Percentiles rank a stretch among this genome's conserved stretches.
Evolutionary conservation across 2,888 invertebrate species (phyloP).

Genomic region (Calameuta pallipes): DNA sequence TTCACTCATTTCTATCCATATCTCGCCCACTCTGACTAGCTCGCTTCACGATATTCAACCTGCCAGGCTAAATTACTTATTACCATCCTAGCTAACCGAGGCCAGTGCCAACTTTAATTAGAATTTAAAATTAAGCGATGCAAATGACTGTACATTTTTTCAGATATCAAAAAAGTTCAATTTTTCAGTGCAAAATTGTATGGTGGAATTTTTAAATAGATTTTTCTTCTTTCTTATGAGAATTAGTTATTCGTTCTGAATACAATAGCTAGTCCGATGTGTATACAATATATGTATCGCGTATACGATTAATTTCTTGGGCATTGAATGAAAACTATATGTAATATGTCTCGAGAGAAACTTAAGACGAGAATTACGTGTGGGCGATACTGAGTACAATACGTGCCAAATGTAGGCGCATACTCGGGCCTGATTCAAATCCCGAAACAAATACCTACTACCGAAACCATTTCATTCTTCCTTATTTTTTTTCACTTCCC

Average conservation of each 20-base stretch:
- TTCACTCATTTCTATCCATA: not conserved
- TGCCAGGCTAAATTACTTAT: slow-evolving; percentile 36
- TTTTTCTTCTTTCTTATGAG: slow-evolving; percentile 7
- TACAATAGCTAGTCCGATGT: not conserved
- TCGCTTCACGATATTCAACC: slow-evolving; percentile 36
- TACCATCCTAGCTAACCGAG: slow-evolving; percentile 32
- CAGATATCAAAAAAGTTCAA: not conserved
- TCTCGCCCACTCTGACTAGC: not conserved
- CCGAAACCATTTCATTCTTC: not conserved
- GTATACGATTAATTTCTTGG: not conserved
- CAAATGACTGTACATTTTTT: not conserved
- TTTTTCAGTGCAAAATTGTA: not conserved
- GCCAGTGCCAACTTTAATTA: slow-evolving; percentile 31
- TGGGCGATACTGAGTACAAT: not conserved
- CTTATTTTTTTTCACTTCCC: not conserved
- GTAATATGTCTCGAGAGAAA: not conserved
- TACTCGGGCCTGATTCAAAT: not conserved
- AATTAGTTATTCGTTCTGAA: not conserved
- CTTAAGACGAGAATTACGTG: not conserved
- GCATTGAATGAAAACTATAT: not conserved
- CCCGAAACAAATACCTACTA: not conserved
- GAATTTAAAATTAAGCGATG: slow-evolving; percentile 20
- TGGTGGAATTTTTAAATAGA: not conserved
- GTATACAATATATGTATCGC: not conserved
- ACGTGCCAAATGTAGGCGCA: not conserved